Base-by-base conservation (phyloP, 2,888 invertebrate species). In the Drosophila percnosoma region DNA sequence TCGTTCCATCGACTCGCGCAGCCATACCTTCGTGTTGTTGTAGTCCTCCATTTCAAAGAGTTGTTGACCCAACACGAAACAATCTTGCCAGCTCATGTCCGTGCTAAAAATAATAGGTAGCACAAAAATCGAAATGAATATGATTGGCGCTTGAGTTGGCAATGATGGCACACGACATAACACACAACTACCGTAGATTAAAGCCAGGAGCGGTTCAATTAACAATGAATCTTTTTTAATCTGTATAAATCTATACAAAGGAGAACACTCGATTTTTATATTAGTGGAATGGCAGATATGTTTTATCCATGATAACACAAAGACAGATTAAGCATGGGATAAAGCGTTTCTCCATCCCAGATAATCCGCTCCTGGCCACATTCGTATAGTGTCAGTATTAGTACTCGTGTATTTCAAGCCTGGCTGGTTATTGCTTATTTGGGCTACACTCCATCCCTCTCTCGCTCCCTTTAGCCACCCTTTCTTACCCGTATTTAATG, bases 11-110 rank as follows among this genome's bases (percentile, higher is more conserved):
- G 99, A 97, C 92, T 98, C 98, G 79, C 95, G 95, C 97, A 99
- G 98, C 99, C 99, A 99, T 53, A 97, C 94, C n/a, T 97, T 95
- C 0, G 98, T 97, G 92, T 99, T 98, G 91, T 96, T 97, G 92
- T 95, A 97, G 93, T 99, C 99, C 42, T 96, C 96, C 82, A 96
- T 96, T 91, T 97, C 97, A 94, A 99, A 99, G 13, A 98, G 95
- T 80, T 98, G 96, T 70, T 98, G 95, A 11, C 99, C 99, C 53
- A 99, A 94, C 93, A 99, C 98, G 93, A 97, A 99, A 91, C 99
- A 99, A 93, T 99, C 99, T 63, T 97, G 96, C 42, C 98, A 98
- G 93, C 95, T 93, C 94, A 96, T 94, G 73, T 95, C 95, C 0
- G 95, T 94, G 90, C 96, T 95, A 73, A 77, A 80, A 81, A 83